Base-by-base conservation (phyloP, 2,888 invertebrate species). In the Drosophila algonquin region DNA sequence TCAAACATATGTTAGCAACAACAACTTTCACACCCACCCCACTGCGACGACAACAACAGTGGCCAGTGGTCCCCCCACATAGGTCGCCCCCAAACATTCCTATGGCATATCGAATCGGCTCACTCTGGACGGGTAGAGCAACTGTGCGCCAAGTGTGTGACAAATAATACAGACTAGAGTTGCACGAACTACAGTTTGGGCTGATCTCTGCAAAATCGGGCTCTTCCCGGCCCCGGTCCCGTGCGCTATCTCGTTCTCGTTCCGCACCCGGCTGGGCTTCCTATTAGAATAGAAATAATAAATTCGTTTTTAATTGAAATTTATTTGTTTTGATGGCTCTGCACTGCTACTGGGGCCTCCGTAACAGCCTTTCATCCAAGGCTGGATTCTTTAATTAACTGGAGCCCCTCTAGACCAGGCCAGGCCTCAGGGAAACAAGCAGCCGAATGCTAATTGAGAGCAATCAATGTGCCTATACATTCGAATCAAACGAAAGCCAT, bases 381-480 rank as follows among this genome's bases (percentile, higher is more conserved):
- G 16, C 70, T 30, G 21, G 35, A 48, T 61, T 40, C 52, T 53
- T 69, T 61, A 69, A 71, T 69, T 69, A 69, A 69, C 61, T 45
- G 69, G 50, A 53, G 64, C 30, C 50, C 6, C 48, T 48, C 24
- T 27, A n/a, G 18, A 32, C 32, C 16, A 45, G 30, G 51, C 32
- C 24, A 24, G 24, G 24, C 24, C 45, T 44, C 12, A 51, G 57
- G 56, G 47, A 57, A 69, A 51, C 51, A 51, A 51, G 62, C 55
- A 61, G 58, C 45, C 46, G 53, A 59, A 62, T 69, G 69, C 77
- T 69, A 88, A 83, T 83, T 86, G 86, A 78, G 68, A 64, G 63
- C 76, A 83, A 83, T 88, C 82, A 83, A 83, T 86, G 86, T 80
- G 88, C 83, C 74, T 59, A 73, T 76, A 72, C 73, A 80, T 80